phyloP scores from a whole-genome alignment of 1,140 invertebrate genomes.

The Leptoteleia sp. region DNA sequence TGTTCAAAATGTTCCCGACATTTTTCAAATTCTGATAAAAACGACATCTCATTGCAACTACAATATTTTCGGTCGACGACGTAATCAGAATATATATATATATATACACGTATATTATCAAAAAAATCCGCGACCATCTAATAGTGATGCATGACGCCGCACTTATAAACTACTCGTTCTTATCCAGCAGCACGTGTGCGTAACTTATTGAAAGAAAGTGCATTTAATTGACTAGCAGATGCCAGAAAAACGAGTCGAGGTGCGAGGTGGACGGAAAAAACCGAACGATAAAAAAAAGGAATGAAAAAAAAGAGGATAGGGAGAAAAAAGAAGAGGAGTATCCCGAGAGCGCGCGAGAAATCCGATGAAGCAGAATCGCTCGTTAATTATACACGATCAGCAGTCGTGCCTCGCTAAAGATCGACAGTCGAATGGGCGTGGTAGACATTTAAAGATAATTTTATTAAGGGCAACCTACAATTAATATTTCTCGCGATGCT shows the following conservation, averaged over 20 bases:
- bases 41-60: no score
- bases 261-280: constrained; percentile 30
- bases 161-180: constrained; percentile 64
- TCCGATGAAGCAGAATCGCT: constrained; percentile 40
- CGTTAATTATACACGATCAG: constrained; percentile 66
- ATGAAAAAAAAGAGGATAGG: no score
- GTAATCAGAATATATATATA: no score
- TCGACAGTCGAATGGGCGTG: constrained; percentile 64
- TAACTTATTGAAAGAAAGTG: constrained; percentile 58
- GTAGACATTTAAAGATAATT: constrained; percentile 64
- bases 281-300: constrained; percentile 20
- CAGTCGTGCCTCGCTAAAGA: constrained; percentile 39
- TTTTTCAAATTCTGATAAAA: no score
- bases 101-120: no score
- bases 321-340: constrained; percentile 12
- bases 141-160: constrained; percentile 74
- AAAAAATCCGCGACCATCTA: constrained; percentile 45
- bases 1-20: no score
- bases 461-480: constrained; percentile 63
- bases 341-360: constrained; percentile 10
- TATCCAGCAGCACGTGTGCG: constrained; percentile 57
- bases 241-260: constrained; percentile 59
- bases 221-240: constrained; percentile 58
- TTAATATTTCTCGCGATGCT: constrained; percentile 67
- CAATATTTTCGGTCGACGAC: no score